Evolutionary conservation across 1,140 invertebrate genomes (phyloP), one percentile per base, ranked within the genome.

Genomic region (Colletes gigas): DNA sequence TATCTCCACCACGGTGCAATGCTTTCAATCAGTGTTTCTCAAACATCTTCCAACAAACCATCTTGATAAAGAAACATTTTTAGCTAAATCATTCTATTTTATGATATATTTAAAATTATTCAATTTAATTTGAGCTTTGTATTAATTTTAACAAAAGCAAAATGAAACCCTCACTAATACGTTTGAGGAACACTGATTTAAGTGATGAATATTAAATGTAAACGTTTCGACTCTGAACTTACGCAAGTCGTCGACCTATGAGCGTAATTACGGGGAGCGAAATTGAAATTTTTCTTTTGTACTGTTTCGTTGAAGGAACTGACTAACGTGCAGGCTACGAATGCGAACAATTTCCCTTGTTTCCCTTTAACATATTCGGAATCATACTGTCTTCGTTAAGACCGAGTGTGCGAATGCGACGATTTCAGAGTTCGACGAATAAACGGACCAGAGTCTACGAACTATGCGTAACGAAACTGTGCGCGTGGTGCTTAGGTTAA

Each of bases 281-380:
- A 9, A 44, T 21, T 52, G 17, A 71, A 62, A 71, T 66, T 80
- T 44, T 63, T 14, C 12, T 76, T 81, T 76, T 79, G 77, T 78
- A 79, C 69, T 47, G 55, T 68, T 44, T 67, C 72, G 50, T 30
- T 21, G n/a, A 81, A 75, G 71, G 54, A 75, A 80, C 21, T 80
- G 39, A 19, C 54, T 59, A 80, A 67, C 41, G 59, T n/a, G 17
- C 50, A 14, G 21, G 50, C 14, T 30, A 19, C 14, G 30, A 44
- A n/a, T 30, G 41, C 71, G 54, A 76, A 76, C 19, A 52, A 63
- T 8, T 41, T 12, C 8, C 6, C n/a, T 21, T 3, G 10, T 21
- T 30, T 30, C 30, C 19, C 21, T 60, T 19, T 9, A 5, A 19
- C 19, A 6, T 1, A 14, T 14, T 9, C 14, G 15, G 8, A 14